Evolutionary conservation across 92 coral and sea anemone genomes (phyloP).

Genomic region (Zoanthus sansibaricus): DNA sequence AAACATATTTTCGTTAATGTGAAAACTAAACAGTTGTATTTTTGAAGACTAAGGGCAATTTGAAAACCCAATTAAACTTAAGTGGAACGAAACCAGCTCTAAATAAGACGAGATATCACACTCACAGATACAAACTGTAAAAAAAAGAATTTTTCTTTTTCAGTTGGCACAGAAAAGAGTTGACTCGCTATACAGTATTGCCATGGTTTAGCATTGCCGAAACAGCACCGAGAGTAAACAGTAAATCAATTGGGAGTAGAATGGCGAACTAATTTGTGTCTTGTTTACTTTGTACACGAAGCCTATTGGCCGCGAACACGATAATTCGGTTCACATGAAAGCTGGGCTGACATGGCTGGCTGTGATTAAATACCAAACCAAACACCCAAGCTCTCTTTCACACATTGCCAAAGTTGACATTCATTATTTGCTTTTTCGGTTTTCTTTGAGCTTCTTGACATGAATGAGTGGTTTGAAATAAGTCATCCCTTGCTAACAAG

Average conservation of each 20-base stretch:
- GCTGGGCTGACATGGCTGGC: constrained; percentile 76
- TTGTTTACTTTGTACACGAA: constrained; percentile 69
- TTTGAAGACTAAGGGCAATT: neutral
- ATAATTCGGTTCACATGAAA: constrained; percentile 86
- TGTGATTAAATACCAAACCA: constrained; percentile 85
- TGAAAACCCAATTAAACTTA: neutral
- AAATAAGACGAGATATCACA: neutral
- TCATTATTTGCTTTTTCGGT: constrained; percentile 90
- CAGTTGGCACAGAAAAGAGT: neutral
- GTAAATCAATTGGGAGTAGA: constrained; percentile 11
- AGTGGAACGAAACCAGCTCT: neutral
- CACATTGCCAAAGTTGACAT: constrained; percentile 86
- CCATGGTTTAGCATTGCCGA: constrained; percentile 7
- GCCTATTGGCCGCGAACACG: constrained; percentile 66
- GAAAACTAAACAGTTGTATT: neutral
- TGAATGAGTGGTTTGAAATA: constrained; percentile 65
- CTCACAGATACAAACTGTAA: neutral
- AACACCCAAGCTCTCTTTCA: constrained; percentile 91
- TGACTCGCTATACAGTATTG: constrained; percentile 18
- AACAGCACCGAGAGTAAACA: constrained; percentile 17
- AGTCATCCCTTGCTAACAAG: constrained; percentile 34
- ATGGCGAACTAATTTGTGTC: constrained; percentile 53
- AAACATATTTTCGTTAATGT: neutral
- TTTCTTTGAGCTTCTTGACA: constrained; percentile 87
- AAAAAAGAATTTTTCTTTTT: neutral